Base-by-base conservation (phyloP, 2,797 vertebrate species). In the Trematomus bernacchii region DNA sequence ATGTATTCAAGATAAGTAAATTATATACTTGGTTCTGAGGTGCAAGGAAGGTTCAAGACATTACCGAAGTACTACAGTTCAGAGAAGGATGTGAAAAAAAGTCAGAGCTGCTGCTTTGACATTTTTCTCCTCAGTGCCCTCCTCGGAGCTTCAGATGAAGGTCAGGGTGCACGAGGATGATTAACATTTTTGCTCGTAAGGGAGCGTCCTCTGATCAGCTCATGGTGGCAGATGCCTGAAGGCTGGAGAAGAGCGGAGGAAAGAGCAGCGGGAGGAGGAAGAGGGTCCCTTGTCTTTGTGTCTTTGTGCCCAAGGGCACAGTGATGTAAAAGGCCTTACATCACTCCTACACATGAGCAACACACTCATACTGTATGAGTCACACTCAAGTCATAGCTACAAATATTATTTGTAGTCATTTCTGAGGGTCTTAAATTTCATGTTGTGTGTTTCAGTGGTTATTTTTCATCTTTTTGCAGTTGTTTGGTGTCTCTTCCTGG, bases 141-240 rank as follows among this genome's bases (percentile, higher is more conserved):
- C n/a, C 60, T 78, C 7, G 40, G 65, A 85, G 84, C 80, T 91
- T 92, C 90, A 91, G 62, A 61, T 21, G 65, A 40, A 58, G 91
- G 85, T 91, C 88, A 84, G 58, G 76, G 68, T 21, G 68, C 43
- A 19, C 60, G 66, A 64, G 6, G 37, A 75, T 50, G 71, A 72
- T 50, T 79, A 89, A 63, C 64, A 55, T 68, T 77, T 73, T 61
- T 53, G 55, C 74, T 87, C 54, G 12, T 16, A 66, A 72, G 73
- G 40, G 60, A 77, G 71, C 48, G 16, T 40, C 60, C 75, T 77
- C 62, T 73, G 84, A 90, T 89, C 84, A 78, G 87, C 86, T 89
- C 83, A 76, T 85, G 79, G 70, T 79, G 77, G 77, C 66, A 76
- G 73, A 65, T 40, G 80, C 77, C 79, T n/a, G 11, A 58, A 77